A percentile compares a stretch with the other conserved stretches of the same genome.
Conservation (phyloP, 1,140 invertebrate genomes). For the Lamellibrachia luymesi region DNA sequence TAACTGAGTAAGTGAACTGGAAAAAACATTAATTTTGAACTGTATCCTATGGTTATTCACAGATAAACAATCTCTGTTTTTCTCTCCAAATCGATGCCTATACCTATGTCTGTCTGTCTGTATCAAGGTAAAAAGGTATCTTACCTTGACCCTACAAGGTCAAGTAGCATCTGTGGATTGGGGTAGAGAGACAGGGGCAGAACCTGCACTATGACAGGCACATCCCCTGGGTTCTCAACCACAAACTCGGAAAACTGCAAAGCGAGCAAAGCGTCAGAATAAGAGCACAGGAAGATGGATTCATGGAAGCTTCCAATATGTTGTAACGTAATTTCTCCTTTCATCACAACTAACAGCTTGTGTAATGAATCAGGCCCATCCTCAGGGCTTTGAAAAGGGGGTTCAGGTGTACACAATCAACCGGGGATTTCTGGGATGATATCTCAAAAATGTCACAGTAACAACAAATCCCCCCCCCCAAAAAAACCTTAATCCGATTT, state of each 20-base stretch:
- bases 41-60: not conserved
- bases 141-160: conserved; percentile 37
- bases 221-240: conserved; percentile 61
- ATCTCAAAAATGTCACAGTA: too few relatives aligned
- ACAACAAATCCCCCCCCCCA: too few relatives aligned
- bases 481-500: too few relatives aligned
- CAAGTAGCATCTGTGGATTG: conserved; percentile 57
- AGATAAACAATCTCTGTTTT: not conserved
- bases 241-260: conserved; percentile 60
- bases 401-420: too few relatives aligned
- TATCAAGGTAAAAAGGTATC: not conserved
- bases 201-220: conserved; percentile 60
- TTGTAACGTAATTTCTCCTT: not conserved
- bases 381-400: too few relatives aligned
- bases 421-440: too few relatives aligned
- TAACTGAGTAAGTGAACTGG: not conserved
- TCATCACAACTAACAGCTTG: not conserved
- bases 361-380: too few relatives aligned
- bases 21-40: not conserved
- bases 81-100: not conserved
- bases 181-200: conserved; percentile 61
- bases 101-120: not conserved
- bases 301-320: not conserved
- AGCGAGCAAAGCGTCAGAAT: conserved; percentile 24
- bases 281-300: not conserved